These are phyloP conservation scores for Beris morrisii DNA, from an alignment of 2,888 invertebrate genomes.

Conservation along the genomic window DNA sequence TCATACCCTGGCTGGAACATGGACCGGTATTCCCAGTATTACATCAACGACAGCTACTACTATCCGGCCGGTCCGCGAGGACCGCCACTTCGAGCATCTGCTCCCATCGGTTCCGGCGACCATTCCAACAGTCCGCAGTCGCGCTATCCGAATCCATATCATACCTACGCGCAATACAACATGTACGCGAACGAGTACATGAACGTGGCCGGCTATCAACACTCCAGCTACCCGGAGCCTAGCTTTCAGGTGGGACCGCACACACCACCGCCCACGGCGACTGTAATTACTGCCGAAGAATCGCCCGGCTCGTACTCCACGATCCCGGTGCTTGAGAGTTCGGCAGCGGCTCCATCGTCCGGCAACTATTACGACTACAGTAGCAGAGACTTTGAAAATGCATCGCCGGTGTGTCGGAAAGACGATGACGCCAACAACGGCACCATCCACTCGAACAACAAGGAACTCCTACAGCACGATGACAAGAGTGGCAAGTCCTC, in stretches of 20 bases:
- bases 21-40: conserved; percentile 35
- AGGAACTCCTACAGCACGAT: conserved; percentile 17
- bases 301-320: conserved; percentile 24
- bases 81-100: neutral
- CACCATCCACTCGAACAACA: neutral
- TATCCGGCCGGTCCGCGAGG: conserved; percentile 15
- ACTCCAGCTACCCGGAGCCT: neutral
- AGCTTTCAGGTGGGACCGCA: neutral
- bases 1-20: conserved; percentile 39
- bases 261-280: neutral
- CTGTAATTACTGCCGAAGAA: neutral
- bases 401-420: neutral
- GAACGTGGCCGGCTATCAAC: conserved; percentile 18
- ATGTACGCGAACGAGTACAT: conserved; percentile 46
- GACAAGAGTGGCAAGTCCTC: neutral
- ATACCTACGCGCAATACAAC: conserved; percentile 22
- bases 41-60: conserved; percentile 39
- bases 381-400: neutral
- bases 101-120: neutral
- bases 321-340: conserved; percentile 28
- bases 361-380: conserved; percentile 20
- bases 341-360: neutral
- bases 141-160: conserved; percentile 13
- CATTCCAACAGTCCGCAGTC: neutral
- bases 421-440: no score